phyloP scores from a whole-genome alignment of 1,140 invertebrate genomes.

The Sminthurides bifidus region DNA sequence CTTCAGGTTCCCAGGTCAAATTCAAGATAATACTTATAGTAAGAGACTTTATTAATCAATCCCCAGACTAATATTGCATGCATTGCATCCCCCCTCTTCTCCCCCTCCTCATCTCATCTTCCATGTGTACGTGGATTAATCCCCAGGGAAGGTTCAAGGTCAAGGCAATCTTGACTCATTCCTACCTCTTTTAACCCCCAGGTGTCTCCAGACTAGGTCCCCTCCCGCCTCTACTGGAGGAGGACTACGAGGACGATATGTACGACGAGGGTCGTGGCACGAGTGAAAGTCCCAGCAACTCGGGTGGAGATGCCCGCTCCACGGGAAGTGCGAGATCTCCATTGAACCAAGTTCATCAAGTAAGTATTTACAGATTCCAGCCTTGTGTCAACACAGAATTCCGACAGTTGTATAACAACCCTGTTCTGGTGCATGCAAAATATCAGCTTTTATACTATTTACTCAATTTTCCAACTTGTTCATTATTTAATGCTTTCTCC shows the following conservation, averaged over 20 bases:
- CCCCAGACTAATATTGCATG: background rate
- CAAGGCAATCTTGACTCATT: too few species aligned
- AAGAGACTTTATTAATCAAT: constrained; percentile 6
- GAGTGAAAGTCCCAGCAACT: constrained; percentile 11
- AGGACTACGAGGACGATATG: constrained; percentile 30
- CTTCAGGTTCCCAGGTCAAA: constrained; percentile 28
- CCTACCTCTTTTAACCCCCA: constrained; percentile 8
- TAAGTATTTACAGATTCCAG: too few species aligned
- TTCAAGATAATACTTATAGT: constrained; percentile 32
- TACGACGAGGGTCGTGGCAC: constrained; percentile 18
- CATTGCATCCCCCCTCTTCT: background rate
- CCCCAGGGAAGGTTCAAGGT: too few species aligned
- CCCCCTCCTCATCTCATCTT: background rate
- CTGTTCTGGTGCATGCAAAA: too few species aligned
- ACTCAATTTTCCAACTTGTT: too few species aligned
- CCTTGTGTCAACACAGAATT: too few species aligned
- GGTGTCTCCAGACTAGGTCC: constrained; percentile 30
- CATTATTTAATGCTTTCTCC: too few species aligned
- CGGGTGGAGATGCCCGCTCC: background rate
- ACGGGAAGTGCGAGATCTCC: background rate
- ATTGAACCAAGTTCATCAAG: background rate
- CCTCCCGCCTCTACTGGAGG: constrained; percentile 26
- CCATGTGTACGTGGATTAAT: too few species aligned
- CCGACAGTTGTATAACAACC: background rate
- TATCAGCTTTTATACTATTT: too few species aligned